Conservation (phyloP, 1,140 invertebrate species). For the Eulimnadia texana region DNA sequence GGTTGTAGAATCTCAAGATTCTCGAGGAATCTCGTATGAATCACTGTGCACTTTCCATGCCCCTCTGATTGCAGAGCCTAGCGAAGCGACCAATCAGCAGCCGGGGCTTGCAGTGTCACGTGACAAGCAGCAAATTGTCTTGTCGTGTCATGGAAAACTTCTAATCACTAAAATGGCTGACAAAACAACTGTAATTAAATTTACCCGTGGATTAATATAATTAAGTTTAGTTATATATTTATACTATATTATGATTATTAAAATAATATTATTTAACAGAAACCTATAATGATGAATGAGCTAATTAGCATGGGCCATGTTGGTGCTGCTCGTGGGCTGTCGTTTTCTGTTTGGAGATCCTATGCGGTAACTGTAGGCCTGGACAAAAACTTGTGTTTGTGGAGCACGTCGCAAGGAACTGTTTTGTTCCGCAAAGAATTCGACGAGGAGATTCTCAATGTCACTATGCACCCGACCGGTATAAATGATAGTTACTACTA, state of each 20-base stretch:
- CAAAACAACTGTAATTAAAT: not conserved
- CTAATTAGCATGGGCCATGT: not conserved
- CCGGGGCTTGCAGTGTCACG: not conserved
- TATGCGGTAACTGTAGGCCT: conserved; percentile 1
- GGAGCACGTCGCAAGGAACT: not conserved
- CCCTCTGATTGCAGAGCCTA: not conserved
- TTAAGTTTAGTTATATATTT: not conserved
- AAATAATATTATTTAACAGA: not conserved
- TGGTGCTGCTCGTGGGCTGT: not conserved
- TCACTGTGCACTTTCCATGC: not conserved
- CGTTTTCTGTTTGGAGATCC: conserved; percentile 2
- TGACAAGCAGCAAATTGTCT: not conserved
- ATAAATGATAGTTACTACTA: not conserved
- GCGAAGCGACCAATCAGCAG: not conserved
- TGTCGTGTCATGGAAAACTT: not conserved
- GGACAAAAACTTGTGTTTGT: not conserved
- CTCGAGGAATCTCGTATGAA: not conserved
- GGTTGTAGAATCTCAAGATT: not conserved
- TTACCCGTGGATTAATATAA: not conserved
- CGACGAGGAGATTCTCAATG: conserved; percentile 4
- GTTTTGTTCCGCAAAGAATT: conserved; percentile 4
- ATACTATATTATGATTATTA: not conserved
- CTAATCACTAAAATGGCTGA: not conserved
- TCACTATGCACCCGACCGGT: not conserved
- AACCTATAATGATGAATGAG: not conserved